Percentiles rank a stretch among this genome's conserved stretches.
phyloP scores from a whole-genome alignment of 2,113 vertebrate species.

The Furnarius figulus region DNA sequence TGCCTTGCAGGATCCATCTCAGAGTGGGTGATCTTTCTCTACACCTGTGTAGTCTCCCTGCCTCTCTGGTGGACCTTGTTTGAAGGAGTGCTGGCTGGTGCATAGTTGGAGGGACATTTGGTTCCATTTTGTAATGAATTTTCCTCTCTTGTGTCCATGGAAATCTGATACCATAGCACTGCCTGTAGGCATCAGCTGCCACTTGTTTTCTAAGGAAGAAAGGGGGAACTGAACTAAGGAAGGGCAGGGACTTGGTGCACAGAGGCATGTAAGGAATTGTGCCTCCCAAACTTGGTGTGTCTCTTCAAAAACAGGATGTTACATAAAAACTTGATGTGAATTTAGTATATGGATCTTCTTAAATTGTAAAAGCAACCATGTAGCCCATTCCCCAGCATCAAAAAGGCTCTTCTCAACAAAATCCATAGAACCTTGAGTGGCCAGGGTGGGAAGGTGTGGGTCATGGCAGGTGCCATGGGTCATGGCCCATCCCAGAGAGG shows the following conservation, averaged over 20 bases:
- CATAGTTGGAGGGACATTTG: background rate
- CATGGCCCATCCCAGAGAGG: fast-evolving
- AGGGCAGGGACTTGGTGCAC: background rate
- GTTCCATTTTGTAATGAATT: background rate
- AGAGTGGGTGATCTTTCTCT: background rate
- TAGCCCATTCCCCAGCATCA: background rate
- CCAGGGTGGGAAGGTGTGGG: background rate
- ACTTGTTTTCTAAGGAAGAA: background rate
- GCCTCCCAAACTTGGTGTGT: background rate
- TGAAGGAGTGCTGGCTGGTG: background rate
- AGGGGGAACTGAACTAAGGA: background rate
- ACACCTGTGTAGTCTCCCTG: background rate
- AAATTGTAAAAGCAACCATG: background rate
- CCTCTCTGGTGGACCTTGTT: background rate
- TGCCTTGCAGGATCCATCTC: background rate
- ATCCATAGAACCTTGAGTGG: background rate
- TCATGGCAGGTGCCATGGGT: background rate
- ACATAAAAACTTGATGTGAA: background rate
- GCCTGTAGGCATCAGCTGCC: background rate
- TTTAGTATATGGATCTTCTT: background rate
- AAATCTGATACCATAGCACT: background rate
- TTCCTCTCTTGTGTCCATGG: background rate
- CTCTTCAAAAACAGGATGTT: background rate
- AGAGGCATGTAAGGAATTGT: background rate
- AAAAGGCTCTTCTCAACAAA: background rate